phyloP scores from a whole-genome alignment of 2,113 vertebrate species.

The Phasianus colchicus region DNA sequence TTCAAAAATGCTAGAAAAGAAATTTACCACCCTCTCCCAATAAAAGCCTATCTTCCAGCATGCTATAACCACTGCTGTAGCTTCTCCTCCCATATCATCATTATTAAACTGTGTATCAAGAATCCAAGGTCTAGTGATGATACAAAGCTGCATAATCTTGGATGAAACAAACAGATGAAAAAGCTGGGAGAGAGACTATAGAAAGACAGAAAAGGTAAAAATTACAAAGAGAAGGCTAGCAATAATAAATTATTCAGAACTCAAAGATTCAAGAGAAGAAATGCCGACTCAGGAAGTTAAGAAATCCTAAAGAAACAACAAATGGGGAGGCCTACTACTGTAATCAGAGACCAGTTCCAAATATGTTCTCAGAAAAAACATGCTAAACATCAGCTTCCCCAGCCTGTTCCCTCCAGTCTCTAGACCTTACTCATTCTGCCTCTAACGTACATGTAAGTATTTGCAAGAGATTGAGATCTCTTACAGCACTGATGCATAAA shows the following conservation, averaged over 20 bases:
- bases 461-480: neutral
- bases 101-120: neutral
- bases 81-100: neutral
- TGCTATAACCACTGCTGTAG: neutral
- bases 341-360: neutral
- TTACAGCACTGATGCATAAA: neutral
- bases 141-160: neutral
- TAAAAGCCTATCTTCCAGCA: neutral
- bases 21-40: neutral
- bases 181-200: neutral
- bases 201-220: neutral
- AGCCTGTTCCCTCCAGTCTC: neutral
- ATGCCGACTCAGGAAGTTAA: neutral
- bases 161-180: neutral
- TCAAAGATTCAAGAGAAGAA: neutral
- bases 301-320: neutral
- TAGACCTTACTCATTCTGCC: neutral
- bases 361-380: accelerated
- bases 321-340: neutral
- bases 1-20: neutral
- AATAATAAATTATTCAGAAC: neutral
- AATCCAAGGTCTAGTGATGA: neutral
- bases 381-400: neutral
- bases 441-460: neutral
- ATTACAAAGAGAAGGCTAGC: neutral